phyloP scores from a whole-genome alignment of 2,888 invertebrate species.

The Apodemia duryi region DNA sequence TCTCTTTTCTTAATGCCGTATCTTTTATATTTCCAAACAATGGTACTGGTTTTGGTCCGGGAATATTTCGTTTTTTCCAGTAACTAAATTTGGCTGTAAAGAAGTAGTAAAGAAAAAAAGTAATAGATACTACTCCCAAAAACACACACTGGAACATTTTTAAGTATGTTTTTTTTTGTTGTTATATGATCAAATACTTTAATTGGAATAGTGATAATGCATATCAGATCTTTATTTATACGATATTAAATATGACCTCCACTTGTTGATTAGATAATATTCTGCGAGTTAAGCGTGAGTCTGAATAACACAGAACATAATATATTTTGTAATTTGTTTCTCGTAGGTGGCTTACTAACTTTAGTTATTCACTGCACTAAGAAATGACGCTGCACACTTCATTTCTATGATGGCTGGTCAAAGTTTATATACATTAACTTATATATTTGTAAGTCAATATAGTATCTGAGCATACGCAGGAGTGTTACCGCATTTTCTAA shows the following conservation, averaged over 20 bases:
- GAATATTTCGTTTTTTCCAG: constrained; percentile 46
- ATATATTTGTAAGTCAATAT: too few species aligned
- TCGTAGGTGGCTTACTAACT: background rate
- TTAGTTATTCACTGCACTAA: background rate
- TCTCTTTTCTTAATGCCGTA: constrained; percentile 36
- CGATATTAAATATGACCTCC: background rate
- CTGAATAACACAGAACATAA: background rate
- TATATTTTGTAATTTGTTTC: background rate
- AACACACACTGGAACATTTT: background rate
- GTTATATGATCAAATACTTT: background rate
- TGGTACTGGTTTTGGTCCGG: constrained; percentile 39
- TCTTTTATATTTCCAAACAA: constrained; percentile 47
- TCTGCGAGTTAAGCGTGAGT: background rate
- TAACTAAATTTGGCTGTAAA: constrained; percentile 46
- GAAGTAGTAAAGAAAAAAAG: constrained; percentile 36
- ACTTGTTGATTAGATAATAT: constrained; percentile 5
- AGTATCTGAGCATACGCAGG: too few species aligned
- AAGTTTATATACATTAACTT: too few species aligned
- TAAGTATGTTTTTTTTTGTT: background rate
- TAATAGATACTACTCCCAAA: background rate
- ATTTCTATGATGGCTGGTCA: background rate
- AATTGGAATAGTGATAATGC: background rate
- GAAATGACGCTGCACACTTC: background rate
- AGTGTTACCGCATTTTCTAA: too few species aligned
- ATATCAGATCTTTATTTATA: background rate